A percentile compares a stretch with the other conserved stretches of the same genome.
These are phyloP conservation scores for Euura saliciscinereae DNA, from an alignment of 1,140 invertebrate genomes.

Conservation along the genomic window DNA sequence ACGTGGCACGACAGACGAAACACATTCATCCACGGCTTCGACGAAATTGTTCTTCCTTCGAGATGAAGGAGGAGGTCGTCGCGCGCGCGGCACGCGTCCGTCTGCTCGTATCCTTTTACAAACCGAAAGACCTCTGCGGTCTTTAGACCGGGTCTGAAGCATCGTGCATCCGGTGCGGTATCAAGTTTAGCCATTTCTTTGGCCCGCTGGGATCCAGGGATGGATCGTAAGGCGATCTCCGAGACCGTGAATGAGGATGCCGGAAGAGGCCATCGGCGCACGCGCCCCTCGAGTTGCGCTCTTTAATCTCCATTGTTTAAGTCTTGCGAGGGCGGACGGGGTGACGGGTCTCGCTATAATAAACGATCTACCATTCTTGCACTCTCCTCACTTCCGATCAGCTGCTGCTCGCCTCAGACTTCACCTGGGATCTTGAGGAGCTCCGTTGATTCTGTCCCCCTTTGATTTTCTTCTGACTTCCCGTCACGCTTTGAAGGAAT, in stretches of 20 bases:
- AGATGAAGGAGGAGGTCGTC: neutral
- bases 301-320: neutral
- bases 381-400: neutral
- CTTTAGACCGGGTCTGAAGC: neutral
- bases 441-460: too few relatives aligned
- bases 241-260: neutral
- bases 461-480: too few relatives aligned
- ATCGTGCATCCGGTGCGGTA: neutral
- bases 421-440: slow-evolving; percentile 1
- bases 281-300: neutral
- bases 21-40: too few relatives aligned
- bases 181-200: neutral
- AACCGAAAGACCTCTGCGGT: too few relatives aligned
- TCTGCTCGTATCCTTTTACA: slow-evolving; percentile 1
- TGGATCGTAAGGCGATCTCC: neutral
- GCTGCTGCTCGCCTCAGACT: neutral
- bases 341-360: neutral
- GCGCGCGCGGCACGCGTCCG: neutral
- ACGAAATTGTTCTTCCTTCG: neutral
- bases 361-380: neutral
- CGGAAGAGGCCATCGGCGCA: neutral
- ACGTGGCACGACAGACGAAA: too few relatives aligned
- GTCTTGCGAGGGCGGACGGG: neutral
- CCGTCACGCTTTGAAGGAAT: too few relatives aligned
- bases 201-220: neutral